These are phyloP conservation scores for Lithophane semibrunnea DNA, from an alignment of 2,888 invertebrate species.

Conservation along the genomic window DNA sequence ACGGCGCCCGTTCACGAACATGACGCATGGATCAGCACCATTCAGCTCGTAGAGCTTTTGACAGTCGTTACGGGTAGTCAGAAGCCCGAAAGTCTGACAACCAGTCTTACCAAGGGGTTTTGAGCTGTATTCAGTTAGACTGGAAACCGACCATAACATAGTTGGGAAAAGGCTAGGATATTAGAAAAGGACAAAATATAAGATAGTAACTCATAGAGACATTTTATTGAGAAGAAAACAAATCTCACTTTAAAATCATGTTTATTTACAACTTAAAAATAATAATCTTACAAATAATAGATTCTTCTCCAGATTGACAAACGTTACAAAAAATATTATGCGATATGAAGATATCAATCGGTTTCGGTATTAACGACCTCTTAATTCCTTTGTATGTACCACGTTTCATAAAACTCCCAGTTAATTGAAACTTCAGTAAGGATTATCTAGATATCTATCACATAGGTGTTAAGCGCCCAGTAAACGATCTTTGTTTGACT, in stretches of 20 bases:
- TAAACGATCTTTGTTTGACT: too few species aligned
- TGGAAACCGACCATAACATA: neutral
- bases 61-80: neutral
- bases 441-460: neutral
- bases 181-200: neutral
- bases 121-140: neutral
- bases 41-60: too few species aligned
- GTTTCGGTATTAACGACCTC: neutral
- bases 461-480: too few species aligned
- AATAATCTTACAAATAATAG: constrained; percentile 27
- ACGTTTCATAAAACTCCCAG: neutral
- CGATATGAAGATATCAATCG: neutral
- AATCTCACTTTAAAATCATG: constrained; percentile 11
- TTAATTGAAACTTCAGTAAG: neutral
- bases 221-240: constrained; percentile 11
- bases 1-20: too few species aligned
- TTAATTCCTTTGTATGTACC: neutral
- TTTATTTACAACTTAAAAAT: constrained; percentile 54
- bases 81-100: neutral
- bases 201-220: neutral
- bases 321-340: constrained; percentile 39
- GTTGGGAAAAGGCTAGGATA: neutral
- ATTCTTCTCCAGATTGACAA: constrained; percentile 14
- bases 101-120: neutral
- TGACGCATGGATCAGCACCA: too few species aligned